Evolutionary conservation across 2,888 invertebrate species (phyloP), one percentile per base, ranked within the genome.

Genomic region (Drosophila lutescens): DNA sequence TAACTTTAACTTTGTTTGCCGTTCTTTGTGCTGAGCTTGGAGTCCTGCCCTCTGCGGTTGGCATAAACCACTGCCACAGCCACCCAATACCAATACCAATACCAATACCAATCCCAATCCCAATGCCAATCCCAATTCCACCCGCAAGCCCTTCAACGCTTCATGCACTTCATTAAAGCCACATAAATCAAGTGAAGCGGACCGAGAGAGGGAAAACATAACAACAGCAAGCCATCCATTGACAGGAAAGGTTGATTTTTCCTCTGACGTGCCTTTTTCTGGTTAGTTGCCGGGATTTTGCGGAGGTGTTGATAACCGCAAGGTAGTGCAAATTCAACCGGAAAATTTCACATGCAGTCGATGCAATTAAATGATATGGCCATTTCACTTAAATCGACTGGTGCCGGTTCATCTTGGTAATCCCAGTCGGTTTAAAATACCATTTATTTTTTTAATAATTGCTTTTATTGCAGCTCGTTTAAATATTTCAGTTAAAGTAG

Each of bases 161-260:
- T 59, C 58, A 60, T 60, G 60, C 73, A 86, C 85, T 84, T 83
- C 83, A 81, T 85, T 84, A 85, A 84, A 87, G 78, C 62, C 74
- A 82, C 85, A 84, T 85, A 87, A 85, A 84, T 84, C 79, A 84
- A 80, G 69, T 63, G 69, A 59, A 68, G 74, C 51, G 69, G 68
- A 65, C 43, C 49, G 44, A 55, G 55, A 34, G 58, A 30, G 30
- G 13, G 30, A 59, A 49, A 67, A 47, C 34, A 15, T 34, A 46
- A 36, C 43, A 47, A 47, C 41, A 47, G 17, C 51, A 55, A 23
- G 57, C 36, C 46, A 15, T 53, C 53, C 61, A 70, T 77, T 74
- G 80, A 79, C 73, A 62, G 44, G 44, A 44, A 44, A 38, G 67
- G 53, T 77, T 75, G 80, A 66, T 77, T 66, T 70, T 79, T 75